Percentiles rank a stretch among this genome's conserved stretches.
Evolutionary conservation across 1,140 invertebrate genomes (phyloP).

Genomic region (Halyomorpha halys): DNA sequence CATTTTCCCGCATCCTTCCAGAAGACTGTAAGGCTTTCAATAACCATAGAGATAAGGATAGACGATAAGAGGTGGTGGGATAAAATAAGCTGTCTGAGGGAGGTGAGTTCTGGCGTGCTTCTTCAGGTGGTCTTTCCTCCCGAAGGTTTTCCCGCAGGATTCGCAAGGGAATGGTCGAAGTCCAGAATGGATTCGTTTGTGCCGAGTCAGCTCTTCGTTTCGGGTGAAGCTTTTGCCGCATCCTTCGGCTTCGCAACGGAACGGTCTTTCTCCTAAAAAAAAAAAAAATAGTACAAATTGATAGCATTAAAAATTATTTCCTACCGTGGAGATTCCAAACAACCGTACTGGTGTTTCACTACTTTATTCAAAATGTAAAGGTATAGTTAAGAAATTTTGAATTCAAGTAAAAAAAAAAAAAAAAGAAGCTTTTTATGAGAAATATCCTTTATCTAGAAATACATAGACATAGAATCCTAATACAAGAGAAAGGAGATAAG

Average conservation of each 20-base stretch:
- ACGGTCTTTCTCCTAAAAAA: slow-evolving; percentile 66
- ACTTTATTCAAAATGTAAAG: no score
- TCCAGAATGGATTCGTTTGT: slow-evolving; percentile 81
- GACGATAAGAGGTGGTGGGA: slow-evolving; percentile 20
- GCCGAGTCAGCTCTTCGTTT: slow-evolving; percentile 85
- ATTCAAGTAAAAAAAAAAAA: no score
- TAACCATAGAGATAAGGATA: slow-evolving; percentile 29
- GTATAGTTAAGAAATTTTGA: no score
- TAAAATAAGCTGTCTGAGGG: slow-evolving; percentile 20
- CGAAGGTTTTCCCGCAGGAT: slow-evolving; percentile 76
- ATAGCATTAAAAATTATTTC: no score
- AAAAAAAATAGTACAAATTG: slow-evolving; percentile 20
- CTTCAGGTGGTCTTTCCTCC: slow-evolving; percentile 77
- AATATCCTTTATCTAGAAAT: no score
- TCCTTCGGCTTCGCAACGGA: slow-evolving; percentile 67
- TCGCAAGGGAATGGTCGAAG: slow-evolving; percentile 66
- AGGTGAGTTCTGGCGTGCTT: slow-evolving; percentile 68
- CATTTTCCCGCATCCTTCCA: no score
- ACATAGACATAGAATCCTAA: no score
- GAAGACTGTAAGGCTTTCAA: not conserved
- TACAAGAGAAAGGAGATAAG: no score
- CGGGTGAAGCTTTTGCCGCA: slow-evolving; percentile 85
- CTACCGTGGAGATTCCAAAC: no score
- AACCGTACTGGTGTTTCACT: no score
- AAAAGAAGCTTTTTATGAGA: no score